phyloP scores from a whole-genome alignment of 2,888 invertebrate species.

The Polyploca ridens region DNA sequence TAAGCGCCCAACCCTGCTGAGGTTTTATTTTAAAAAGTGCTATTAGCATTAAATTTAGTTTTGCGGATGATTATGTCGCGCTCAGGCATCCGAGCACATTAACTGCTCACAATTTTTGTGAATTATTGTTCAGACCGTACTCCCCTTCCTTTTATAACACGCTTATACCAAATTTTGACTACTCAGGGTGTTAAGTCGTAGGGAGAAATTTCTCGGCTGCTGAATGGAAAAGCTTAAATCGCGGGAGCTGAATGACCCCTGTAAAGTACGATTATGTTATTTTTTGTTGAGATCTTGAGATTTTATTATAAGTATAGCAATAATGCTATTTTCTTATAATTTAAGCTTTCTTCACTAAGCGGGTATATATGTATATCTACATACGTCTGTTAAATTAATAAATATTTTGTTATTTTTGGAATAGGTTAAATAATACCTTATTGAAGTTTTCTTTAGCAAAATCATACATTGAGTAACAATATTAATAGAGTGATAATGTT shows the following conservation, averaged over 20 bases:
- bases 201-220: slow-evolving; percentile 41
- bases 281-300: background rate
- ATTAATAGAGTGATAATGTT: too few species aligned
- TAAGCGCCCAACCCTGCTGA: slow-evolving; percentile 74
- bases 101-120: slow-evolving; percentile 81
- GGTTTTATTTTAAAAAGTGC: slow-evolving; percentile 83
- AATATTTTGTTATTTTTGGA: too few species aligned
- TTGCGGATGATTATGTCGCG: slow-evolving; percentile 81
- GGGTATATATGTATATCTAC: too few species aligned
- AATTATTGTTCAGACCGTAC: slow-evolving; percentile 75
- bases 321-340: background rate
- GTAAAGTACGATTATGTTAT: slow-evolving; percentile 12
- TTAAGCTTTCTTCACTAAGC: background rate
- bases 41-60: slow-evolving; percentile 84
- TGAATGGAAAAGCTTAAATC: slow-evolving; percentile 4
- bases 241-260: slow-evolving; percentile 11
- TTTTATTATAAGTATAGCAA: background rate
- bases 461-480: too few species aligned
- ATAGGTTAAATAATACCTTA: too few species aligned
- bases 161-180: slow-evolving; percentile 72
- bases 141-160: slow-evolving; percentile 75
- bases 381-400: too few species aligned
- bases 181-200: slow-evolving; percentile 55
- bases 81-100: slow-evolving; percentile 75
- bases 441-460: too few species aligned